Conservation (phyloP, 2,113 vertebrate species). For the Solenodon paradoxus region DNA sequence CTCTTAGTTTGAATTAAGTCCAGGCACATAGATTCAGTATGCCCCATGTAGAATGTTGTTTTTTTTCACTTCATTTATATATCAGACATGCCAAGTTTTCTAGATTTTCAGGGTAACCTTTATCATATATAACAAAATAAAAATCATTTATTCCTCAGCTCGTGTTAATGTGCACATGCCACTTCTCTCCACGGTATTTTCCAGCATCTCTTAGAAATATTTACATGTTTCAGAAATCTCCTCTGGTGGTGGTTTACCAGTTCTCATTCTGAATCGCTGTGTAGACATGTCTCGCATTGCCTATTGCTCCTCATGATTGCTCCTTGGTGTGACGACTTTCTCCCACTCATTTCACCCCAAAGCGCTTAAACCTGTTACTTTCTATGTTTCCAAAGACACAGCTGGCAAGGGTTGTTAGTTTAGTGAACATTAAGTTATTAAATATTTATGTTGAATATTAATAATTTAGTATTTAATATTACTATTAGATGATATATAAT, state of each 20-base stretch:
- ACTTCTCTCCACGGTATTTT: background rate
- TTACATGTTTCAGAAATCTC: background rate
- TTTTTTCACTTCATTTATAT: background rate
- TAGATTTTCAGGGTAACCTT: background rate
- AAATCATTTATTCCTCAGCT: background rate
- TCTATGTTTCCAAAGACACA: background rate
- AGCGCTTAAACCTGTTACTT: background rate
- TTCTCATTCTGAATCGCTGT: background rate
- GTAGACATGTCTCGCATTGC: too few relatives aligned
- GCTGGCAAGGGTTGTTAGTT: background rate
- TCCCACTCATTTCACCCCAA: background rate
- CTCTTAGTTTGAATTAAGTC: background rate
- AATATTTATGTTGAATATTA: too few relatives aligned
- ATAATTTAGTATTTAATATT: too few relatives aligned
- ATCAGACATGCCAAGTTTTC: background rate
- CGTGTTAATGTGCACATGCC: background rate
- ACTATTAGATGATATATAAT: too few relatives aligned
- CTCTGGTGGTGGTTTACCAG: background rate
- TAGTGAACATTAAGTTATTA: too few relatives aligned
- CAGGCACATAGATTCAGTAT: background rate
- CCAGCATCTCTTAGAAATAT: background rate
- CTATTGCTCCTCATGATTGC: background rate
- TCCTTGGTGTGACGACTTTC: background rate
- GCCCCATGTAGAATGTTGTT: background rate
- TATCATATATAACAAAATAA: background rate